Evolutionary conservation across 2,888 invertebrate genomes (phyloP).

Genomic region (Antitype chi): DNA sequence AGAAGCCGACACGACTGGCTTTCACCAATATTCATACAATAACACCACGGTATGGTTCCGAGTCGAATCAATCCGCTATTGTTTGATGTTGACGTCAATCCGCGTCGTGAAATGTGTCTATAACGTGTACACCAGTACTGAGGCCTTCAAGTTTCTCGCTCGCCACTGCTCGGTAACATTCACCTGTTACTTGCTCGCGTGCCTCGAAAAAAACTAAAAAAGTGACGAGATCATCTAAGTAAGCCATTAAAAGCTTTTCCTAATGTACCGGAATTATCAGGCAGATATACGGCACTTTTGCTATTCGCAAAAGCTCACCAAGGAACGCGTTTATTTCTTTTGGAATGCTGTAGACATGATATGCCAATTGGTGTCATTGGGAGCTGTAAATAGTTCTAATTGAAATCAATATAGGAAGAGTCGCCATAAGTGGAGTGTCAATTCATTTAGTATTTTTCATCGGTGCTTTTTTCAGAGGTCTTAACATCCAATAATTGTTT

Average conservation of each 20-base stretch:
- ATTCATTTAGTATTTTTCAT: conserved; percentile 75
- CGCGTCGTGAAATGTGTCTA: conserved; percentile 68
- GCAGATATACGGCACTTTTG: conserved; percentile 13
- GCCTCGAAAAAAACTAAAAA: conserved; percentile 38
- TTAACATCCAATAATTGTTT: conserved; percentile 66
- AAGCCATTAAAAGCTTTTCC: conserved; percentile 45
- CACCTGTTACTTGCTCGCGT: conserved; percentile 69
- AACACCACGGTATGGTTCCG: conserved; percentile 66
- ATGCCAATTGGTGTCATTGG: conserved; percentile 46
- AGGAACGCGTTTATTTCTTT: conserved; percentile 54
- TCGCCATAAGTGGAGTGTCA: conserved; percentile 73
- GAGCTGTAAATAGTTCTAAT: conserved; percentile 71
- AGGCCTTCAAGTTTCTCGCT: conserved; percentile 70
- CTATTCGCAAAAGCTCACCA: conserved; percentile 33
- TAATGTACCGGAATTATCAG: conserved; percentile 33
- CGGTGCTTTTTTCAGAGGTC: conserved; percentile 63
- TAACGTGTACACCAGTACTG: conserved; percentile 47
- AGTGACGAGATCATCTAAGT: conserved; percentile 29
- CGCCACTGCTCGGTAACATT: conserved; percentile 67
- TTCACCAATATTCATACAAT: conserved; percentile 75
- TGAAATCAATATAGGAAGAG: conserved; percentile 74
- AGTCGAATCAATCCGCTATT: conserved; percentile 80
- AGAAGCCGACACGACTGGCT: conserved; percentile 71
- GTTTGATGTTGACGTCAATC: conserved; percentile 81
- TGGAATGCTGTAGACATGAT: conserved; percentile 40